phyloP scores from a whole-genome alignment of 2,113 vertebrate species.

The Entosphenus tridentatus region DNA sequence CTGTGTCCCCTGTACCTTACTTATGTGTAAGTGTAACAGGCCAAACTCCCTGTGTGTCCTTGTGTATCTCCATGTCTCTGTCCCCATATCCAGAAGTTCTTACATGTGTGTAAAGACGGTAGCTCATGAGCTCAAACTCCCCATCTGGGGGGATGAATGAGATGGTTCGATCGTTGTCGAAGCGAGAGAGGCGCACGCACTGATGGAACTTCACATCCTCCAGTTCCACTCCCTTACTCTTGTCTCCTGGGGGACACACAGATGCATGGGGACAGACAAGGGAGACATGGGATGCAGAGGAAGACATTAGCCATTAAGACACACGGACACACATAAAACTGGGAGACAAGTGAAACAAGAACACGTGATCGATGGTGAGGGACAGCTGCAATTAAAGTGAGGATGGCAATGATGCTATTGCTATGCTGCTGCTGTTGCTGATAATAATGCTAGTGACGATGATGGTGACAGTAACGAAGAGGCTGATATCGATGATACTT shows the following conservation, averaged over 20 bases:
- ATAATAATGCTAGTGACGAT: no score
- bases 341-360: background rate
- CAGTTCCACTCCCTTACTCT: constrained; percentile 57
- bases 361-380: no score
- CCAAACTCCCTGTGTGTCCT: no score
- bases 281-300: no score
- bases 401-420: no score
- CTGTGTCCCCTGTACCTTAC: no score
- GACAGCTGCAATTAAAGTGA: no score
- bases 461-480: no score
- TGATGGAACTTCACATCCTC: constrained; percentile 90
- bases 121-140: constrained; percentile 81
- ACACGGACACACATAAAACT: background rate
- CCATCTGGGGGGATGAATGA: constrained; percentile 75
- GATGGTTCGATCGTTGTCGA: constrained; percentile 67
- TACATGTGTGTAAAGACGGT: constrained; percentile 66
- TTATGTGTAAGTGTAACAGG: no score
- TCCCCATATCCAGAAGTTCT: constrained; percentile 8
- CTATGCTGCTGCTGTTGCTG: no score
- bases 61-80: no score
- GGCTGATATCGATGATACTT: no score
- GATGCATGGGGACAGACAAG: background rate
- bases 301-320: background rate
- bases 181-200: constrained; percentile 65
- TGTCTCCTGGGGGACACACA: constrained; percentile 30